These are phyloP conservation scores for Prinia subflava DNA, from an alignment of 2,113 vertebrate genomes.

Conservation along the genomic window DNA sequence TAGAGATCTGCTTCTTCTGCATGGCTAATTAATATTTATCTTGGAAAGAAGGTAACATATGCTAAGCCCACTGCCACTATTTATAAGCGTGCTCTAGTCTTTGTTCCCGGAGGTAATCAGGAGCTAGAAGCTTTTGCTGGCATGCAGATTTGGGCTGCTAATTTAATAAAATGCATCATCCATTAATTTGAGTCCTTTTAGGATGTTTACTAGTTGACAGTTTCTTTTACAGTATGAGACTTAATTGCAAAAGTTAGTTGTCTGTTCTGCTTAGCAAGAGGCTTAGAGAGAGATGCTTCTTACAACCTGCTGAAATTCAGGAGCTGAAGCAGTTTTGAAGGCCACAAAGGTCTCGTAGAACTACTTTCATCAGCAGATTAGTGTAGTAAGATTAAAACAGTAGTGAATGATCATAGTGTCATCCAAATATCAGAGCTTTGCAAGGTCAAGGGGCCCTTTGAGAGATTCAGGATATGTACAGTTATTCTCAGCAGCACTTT, in stretches of 20 bases:
- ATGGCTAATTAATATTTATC: conserved; percentile 54
- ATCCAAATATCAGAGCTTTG: neutral
- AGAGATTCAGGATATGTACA: accelerated
- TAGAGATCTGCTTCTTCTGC: neutral
- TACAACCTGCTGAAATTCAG: neutral
- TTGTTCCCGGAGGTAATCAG: conserved; percentile 51
- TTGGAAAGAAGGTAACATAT: conserved; percentile 34
- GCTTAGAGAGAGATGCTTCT: neutral
- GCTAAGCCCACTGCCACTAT: conserved; percentile 52
- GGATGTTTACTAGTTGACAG: conserved; percentile 19
- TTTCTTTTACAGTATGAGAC: neutral
- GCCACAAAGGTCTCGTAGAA: neutral
- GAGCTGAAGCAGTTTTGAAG: neutral
- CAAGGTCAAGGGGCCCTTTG: neutral
- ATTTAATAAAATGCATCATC: conserved; percentile 44
- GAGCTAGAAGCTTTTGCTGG: conserved; percentile 34
- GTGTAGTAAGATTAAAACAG: neutral
- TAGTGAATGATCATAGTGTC: neutral
- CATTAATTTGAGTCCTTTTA: conserved; percentile 46
- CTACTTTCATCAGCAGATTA: neutral
- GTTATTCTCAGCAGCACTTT: neutral
- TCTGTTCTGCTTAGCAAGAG: neutral
- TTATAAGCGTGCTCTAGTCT: conserved; percentile 42
- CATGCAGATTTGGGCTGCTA: conserved; percentile 40
- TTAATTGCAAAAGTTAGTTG: conserved; percentile 5